phyloP scores from a whole-genome alignment of 2,888 invertebrate genomes.

The Boloria euphrosyne region DNA sequence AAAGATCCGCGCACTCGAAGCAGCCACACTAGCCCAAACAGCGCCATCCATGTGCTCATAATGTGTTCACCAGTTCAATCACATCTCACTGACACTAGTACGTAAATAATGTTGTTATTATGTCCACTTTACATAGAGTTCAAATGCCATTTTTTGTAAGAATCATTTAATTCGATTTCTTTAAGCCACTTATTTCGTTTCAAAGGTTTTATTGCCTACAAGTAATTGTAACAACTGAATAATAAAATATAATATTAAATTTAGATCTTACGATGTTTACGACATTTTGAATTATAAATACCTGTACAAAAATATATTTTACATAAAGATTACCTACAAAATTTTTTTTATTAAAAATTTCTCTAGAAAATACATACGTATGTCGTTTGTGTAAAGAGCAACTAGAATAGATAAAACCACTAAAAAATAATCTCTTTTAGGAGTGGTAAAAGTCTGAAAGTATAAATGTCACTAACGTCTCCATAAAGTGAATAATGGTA shows the following conservation, averaged over 20 bases:
- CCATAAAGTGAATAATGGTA: conserved; percentile 71
- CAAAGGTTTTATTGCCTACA: too few species aligned
- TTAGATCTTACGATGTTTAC: too few species aligned
- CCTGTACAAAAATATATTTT: too few species aligned
- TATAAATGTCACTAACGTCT: conserved; percentile 49
- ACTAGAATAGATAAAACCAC: background rate
- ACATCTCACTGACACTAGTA: conserved; percentile 42
- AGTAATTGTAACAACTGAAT: too few species aligned
- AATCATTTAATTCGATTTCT: too few species aligned
- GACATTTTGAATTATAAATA: too few species aligned
- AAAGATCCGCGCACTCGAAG: conserved; percentile 90
- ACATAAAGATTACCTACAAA: too few species aligned
- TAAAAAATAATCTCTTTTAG: conserved; percentile 9
- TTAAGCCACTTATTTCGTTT: too few species aligned
- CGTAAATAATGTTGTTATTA: conserved; percentile 8
- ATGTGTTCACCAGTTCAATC: conserved; percentile 70
- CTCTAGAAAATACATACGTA: background rate
- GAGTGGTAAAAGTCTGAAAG: conserved; percentile 18
- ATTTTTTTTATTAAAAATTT: too few species aligned
- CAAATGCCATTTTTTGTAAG: background rate
- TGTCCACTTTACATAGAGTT: conserved; percentile 2
- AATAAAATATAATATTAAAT: too few species aligned
- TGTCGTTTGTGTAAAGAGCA: background rate
- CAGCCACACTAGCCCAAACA: conserved; percentile 93
- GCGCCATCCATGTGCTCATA: conserved; percentile 88